Evolutionary conservation across 1,140 invertebrate genomes (phyloP).

Genomic region (Drepana arcuata): DNA sequence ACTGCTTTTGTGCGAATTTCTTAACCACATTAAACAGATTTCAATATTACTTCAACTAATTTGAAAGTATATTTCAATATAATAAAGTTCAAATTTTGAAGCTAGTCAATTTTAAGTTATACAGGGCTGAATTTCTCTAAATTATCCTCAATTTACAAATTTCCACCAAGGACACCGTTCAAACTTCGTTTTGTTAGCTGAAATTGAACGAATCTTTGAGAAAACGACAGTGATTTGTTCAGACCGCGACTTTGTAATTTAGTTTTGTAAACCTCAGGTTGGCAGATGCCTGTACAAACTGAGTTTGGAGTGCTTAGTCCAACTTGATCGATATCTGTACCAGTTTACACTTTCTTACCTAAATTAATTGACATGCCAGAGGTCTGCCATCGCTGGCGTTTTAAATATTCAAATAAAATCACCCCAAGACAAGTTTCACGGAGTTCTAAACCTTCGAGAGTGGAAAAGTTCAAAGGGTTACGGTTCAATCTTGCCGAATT

Average conservation of each 20-base stretch:
- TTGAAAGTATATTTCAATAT: too few relatives aligned
- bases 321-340: conserved; percentile 2
- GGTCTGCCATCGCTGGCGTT: conserved; percentile 2
- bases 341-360: background rate
- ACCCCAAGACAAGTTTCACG: conserved; percentile 6
- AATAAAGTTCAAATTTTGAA: too few relatives aligned
- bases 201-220: conserved; percentile 6
- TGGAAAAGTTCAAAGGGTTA: conserved; percentile 10
- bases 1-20: too few relatives aligned
- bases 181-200: background rate
- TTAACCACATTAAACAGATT: too few relatives aligned
- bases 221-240: conserved; percentile 4
- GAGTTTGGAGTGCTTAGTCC: too few relatives aligned
- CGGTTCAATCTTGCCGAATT: conserved; percentile 11
- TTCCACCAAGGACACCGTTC: background rate
- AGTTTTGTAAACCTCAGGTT: conserved; percentile 7
- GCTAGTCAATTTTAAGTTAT: too few relatives aligned
- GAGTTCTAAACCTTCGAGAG: conserved; percentile 12
- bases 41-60: too few relatives aligned
- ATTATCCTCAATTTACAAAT: conserved; percentile 2
- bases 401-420: conserved; percentile 13
- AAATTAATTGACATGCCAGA: background rate
- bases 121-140: too few relatives aligned
- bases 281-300: background rate
- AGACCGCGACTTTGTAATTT: conserved; percentile 6